Evolutionary conservation across 2,797 vertebrate species (phyloP), one percentile per base, ranked within the genome.

Genomic region (Cuculus canorus): DNA sequence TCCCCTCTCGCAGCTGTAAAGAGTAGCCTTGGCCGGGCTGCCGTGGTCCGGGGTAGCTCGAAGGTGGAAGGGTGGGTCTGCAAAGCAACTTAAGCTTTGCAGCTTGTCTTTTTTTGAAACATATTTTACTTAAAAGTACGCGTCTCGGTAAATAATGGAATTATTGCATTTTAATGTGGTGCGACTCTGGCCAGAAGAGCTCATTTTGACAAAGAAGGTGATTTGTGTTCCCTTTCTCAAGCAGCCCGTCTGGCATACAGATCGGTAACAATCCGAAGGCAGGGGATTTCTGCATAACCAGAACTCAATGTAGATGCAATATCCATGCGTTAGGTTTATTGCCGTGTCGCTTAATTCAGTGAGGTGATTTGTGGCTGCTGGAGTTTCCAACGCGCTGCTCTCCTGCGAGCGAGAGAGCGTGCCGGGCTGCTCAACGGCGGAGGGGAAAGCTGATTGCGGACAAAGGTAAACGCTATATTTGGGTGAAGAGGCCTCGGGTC

Each of bases 301-400:
- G 75, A 48, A 48, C 73, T 63, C 76, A 6, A 8, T 17, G 64
- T 8, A 25, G 82, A 1, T 3, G 57, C 21, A 3, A 0, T 9
- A 2, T 12, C 5, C 12, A 1, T 0, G 18, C 0, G 2, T 23
- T 3, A 4, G 63, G 30, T 2, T 7, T 3, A 9, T 52, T 6
- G 53, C 69, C 32, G 91, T 41, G 14, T 37, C 48, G 13, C 72
- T n/a, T 65, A 41, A 4, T 27, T 30, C 59, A 18, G 43, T 66
- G 41, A 33, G 86, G 69, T 33, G 86, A 33, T n/a, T 21, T 61
- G 77, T 79, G 87, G 25, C 14, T 25, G 54, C 68, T 33, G 3
- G 66, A 53, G 85, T 37, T 71, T 73, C 76, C 24, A 6, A 2
- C 0, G 12, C 0, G 0, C 0, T 2, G 13, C 22, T 24, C 47